These are phyloP conservation scores for Monomorium pharaonis DNA, from an alignment of 1,140 invertebrate genomes.

Conservation along the genomic window DNA sequence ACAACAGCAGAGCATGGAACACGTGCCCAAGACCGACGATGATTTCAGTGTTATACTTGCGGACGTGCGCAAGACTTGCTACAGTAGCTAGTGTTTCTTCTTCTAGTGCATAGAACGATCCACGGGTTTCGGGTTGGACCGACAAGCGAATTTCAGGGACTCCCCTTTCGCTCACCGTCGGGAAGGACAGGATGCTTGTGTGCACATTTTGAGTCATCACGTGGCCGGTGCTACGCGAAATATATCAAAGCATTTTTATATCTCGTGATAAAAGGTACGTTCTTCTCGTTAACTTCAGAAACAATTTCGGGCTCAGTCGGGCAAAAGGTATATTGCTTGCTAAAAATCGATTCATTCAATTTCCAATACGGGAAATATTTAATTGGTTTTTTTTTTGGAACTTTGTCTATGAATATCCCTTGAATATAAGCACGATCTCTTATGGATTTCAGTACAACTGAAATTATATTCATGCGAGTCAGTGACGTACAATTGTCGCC, in stretches of 20 bases:
- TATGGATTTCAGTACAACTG: slow-evolving; percentile 25
- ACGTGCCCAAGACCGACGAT: slow-evolving; percentile 89
- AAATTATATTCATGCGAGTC: slow-evolving; percentile 18
- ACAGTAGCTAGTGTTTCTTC: slow-evolving; percentile 88
- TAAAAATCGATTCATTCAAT: neutral
- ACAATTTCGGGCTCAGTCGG: neutral
- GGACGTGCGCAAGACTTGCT: slow-evolving; percentile 94
- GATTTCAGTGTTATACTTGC: slow-evolving; percentile 95
- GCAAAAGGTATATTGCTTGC: neutral
- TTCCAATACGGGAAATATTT: neutral
- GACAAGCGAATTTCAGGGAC: neutral
- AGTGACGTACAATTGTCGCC: slow-evolving; percentile 9
- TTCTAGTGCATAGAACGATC: slow-evolving; percentile 5
- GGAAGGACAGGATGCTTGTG: neutral
- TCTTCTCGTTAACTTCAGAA: neutral
- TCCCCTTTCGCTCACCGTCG: neutral
- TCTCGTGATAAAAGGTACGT: slow-evolving; percentile 40
- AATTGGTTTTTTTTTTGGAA: slow-evolving; percentile 2
- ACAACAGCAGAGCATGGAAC: slow-evolving; percentile 81
- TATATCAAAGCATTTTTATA: slow-evolving; percentile 26
- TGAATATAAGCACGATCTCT: slow-evolving; percentile 67
- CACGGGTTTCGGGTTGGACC: neutral
- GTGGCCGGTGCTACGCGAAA: slow-evolving; percentile 27
- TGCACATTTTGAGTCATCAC: neutral
- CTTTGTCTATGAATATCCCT: slow-evolving; percentile 8